phyloP scores from a whole-genome alignment of 2,888 invertebrate genomes.

The Furcula furcula region DNA sequence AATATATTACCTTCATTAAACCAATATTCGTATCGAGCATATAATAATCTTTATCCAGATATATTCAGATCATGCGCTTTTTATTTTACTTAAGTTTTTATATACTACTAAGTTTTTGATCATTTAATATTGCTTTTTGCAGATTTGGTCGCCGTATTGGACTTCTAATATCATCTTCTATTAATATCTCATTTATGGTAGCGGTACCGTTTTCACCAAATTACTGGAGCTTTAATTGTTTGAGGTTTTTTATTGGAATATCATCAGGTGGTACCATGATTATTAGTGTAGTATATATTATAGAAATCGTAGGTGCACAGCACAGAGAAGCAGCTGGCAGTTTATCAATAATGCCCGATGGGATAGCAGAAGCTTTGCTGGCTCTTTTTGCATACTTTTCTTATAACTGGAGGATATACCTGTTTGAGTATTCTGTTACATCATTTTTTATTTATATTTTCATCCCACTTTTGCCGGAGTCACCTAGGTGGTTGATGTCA shows the following conservation, averaged over 20 bases:
- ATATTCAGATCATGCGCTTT: too few species aligned
- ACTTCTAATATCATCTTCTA: constrained; percentile 83
- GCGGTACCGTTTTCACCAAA: constrained; percentile 84
- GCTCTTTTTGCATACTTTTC: constrained; percentile 48
- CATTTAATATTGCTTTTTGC: constrained; percentile 21
- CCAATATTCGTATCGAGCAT: too few species aligned
- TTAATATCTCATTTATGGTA: constrained; percentile 85
- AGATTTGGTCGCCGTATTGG: constrained; percentile 76
- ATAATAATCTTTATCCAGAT: too few species aligned
- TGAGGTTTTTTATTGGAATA: constrained; percentile 85
- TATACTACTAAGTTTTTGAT: too few species aligned
- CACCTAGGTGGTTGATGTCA: constrained; percentile 54
- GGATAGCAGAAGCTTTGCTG: constrained; percentile 40
- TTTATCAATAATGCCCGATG: constrained; percentile 41
- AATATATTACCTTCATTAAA: too few species aligned
- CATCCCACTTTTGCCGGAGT: constrained; percentile 44
- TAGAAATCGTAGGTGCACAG: constrained; percentile 82
- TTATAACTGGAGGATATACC: constrained; percentile 44
- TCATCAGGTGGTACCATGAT: constrained; percentile 89
- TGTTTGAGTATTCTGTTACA: constrained; percentile 32
- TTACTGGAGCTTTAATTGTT: constrained; percentile 75
- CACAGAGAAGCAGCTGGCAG: constrained; percentile 61
- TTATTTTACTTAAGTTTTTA: too few species aligned
- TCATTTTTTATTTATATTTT: constrained; percentile 36
- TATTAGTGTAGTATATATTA: constrained; percentile 61